Evolutionary conservation across 2,888 invertebrate genomes (phyloP), one percentile per base, ranked within the genome.

Genomic region (Argyresthia albistria): DNA sequence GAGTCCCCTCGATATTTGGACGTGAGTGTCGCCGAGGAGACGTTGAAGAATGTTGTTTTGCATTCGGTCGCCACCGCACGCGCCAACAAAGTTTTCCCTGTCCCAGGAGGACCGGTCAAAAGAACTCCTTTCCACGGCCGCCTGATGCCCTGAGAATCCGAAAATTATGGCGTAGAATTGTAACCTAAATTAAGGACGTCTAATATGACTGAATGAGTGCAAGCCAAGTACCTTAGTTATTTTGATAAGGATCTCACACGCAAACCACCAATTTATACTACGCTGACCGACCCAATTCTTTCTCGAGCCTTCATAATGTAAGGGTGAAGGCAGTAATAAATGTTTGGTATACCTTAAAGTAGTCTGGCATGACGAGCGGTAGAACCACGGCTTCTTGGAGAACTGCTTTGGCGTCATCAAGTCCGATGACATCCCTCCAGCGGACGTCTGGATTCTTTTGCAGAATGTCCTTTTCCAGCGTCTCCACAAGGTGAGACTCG

Each of bases 1-100:
- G 95, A 95, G 72, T 97, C 97, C 0, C 97, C 97, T n/a, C 95
- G 88, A 67, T 94, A 97, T 69, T 97, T 97, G 0, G 95, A 95
- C 0, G 95, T 95, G 43, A 97, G 89, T 0, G 95, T 95, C 0
- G 95, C 93, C 0, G 95, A 94, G 0, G 95, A 95, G 0, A 97
- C 95, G 70, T 95, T 93, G 76, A 96, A 95, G 80, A 95, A 95
- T 0, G 96, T 96, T 0, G 96, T 94, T 48, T 93, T 91, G 70
- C 95, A 96, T 74, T 97, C 96, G 0, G 95, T 96, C 15, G 96
- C 96, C 11, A 96, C 96, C 0, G 96, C 96, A 62, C 95, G 91
- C 1, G 95, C 95, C 57, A 95, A 79, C 80, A 95, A 88, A 0
- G 95, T 95, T 75, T 95, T 95, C 0, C 95, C 93, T 0, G 93